Evolutionary conservation across 2,113 vertebrate genomes (phyloP).

Genomic region (Genyomyrus donnyi): DNA sequence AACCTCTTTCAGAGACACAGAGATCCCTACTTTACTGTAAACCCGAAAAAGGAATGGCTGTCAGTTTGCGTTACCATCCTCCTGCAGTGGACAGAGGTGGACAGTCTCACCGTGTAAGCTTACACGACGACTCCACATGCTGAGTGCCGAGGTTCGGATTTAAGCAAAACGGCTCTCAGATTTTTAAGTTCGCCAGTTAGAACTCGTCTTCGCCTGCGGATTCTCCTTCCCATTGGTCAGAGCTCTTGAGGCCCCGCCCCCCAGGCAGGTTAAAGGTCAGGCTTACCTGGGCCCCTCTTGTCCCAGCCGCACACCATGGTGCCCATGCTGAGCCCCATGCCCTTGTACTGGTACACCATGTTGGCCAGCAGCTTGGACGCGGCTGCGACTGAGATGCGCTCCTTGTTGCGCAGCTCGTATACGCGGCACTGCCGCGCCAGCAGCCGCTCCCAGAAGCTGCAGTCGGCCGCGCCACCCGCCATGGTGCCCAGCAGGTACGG

Average conservation of each 20-base stretch:
- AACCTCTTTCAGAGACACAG: neutral
- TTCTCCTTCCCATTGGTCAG: neutral
- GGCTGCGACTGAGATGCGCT: conserved; percentile 82
- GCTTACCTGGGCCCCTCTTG: conserved; percentile 66
- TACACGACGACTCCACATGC: neutral
- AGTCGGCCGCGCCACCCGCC: conserved; percentile 84
- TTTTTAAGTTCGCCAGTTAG: neutral
- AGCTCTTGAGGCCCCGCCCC: neutral
- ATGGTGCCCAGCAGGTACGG: conserved; percentile 83
- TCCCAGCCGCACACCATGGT: conserved; percentile 95
- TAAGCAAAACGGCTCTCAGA: neutral
- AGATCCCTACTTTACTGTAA: neutral
- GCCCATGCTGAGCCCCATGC: conserved; percentile 88
- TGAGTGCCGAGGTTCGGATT: neutral
- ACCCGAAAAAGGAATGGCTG: neutral
- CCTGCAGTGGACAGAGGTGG: neutral
- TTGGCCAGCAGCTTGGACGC: conserved; percentile 90
- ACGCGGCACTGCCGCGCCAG: conserved; percentile 83
- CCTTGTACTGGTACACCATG: conserved; percentile 94
- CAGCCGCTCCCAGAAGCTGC: conserved; percentile 85
- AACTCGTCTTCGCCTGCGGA: neutral
- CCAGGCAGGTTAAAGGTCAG: neutral
- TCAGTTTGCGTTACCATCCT: neutral
- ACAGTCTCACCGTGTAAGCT: neutral
- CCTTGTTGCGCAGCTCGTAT: conserved; percentile 88